phyloP scores from a whole-genome alignment of 2,113 vertebrate species.

The Perca fluviatilis region DNA sequence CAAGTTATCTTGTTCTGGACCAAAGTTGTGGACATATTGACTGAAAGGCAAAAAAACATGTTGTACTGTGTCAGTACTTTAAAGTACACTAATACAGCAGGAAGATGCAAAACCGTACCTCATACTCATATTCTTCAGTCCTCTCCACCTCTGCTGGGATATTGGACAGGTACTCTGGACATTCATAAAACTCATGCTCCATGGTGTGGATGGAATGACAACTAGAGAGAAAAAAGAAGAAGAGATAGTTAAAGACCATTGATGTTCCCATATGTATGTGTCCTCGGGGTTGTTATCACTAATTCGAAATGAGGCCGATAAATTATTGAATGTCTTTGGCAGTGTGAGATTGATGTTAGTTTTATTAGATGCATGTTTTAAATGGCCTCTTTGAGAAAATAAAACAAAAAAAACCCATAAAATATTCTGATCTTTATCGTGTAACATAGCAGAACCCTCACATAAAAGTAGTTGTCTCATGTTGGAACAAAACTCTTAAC shows the following conservation, averaged over 20 bases:
- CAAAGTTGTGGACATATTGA: background rate
- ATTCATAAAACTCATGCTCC: conserved; percentile 95
- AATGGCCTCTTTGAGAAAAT: background rate
- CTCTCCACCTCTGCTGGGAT: conserved; percentile 89
- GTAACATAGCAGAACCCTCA: background rate
- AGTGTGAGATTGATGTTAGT: background rate
- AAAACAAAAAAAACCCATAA: background rate
- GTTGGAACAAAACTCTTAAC: conserved; percentile 26
- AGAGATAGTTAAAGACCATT: background rate
- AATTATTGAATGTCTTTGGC: background rate
- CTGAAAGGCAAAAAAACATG: background rate
- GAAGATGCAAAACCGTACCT: conserved; percentile 83
- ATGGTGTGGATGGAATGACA: conserved; percentile 95
- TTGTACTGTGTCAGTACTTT: background rate
- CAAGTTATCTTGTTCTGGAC: background rate
- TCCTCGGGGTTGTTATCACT: background rate
- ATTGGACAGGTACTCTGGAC: conserved; percentile 92
- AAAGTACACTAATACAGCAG: background rate
- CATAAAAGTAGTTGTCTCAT: background rate
- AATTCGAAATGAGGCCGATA: background rate
- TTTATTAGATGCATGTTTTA: background rate
- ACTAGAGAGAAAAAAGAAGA: conserved; percentile 78
- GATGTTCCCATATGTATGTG: background rate
- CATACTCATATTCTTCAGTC: conserved; percentile 93
- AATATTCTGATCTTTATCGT: background rate